phyloP scores from a whole-genome alignment of 2,888 invertebrate genomes.

The Petrophora chlorosata region DNA sequence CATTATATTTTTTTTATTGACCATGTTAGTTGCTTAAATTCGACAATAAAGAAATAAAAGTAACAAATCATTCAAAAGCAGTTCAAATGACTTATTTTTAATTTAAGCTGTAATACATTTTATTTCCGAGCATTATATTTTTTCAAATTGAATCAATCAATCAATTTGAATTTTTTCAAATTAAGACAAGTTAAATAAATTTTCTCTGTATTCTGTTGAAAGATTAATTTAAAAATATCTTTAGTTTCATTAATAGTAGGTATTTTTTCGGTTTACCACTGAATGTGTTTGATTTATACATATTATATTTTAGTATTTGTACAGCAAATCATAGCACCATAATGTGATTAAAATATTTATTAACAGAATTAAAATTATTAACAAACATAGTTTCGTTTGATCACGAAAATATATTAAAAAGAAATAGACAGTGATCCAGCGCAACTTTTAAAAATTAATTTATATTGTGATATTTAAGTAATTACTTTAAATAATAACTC shows the following conservation, averaged over 20 bases:
- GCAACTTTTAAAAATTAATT: background rate
- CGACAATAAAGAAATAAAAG: too few species aligned
- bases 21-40: too few species aligned
- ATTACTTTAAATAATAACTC: background rate
- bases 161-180: too few species aligned
- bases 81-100: too few species aligned
- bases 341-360: constrained; percentile 30
- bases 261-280: constrained; percentile 14
- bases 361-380: constrained; percentile 2
- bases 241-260: background rate
- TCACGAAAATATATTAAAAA: background rate
- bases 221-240: background rate
- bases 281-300: constrained; percentile 25
- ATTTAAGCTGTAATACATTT: too few species aligned
- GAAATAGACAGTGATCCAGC: background rate
- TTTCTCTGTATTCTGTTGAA: too few species aligned
- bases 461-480: background rate
- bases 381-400: constrained; percentile 5
- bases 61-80: too few species aligned
- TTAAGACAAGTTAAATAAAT: too few species aligned
- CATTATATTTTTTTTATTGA: too few species aligned
- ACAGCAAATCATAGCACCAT: constrained; percentile 47
- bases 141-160: too few species aligned
- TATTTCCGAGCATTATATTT: too few species aligned
- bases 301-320: constrained; percentile 37